These are phyloP conservation scores for Passer montanus DNA, from an alignment of 2,113 vertebrate genomes.

Conservation along the genomic window DNA sequence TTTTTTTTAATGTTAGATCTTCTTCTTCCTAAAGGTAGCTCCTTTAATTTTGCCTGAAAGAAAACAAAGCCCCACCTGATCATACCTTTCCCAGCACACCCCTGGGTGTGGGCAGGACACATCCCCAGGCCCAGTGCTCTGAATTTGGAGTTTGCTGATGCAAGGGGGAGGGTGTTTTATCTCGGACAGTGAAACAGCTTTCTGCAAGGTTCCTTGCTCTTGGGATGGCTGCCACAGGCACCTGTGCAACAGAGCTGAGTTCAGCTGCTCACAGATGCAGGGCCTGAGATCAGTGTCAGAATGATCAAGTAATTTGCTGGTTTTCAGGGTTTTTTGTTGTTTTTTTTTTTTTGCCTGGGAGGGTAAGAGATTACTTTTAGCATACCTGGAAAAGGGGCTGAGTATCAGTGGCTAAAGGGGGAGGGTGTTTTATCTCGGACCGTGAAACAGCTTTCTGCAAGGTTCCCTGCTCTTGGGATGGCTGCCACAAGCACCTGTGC, in stretches of 20 bases:
- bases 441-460: not conserved
- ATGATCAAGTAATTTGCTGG: not conserved
- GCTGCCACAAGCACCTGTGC: no score
- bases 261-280: not conserved
- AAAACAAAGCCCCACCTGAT: not conserved
- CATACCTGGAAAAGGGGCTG: not conserved
- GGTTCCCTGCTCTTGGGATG: not conserved
- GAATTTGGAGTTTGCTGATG: not conserved
- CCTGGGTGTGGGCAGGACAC: not conserved
- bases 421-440: not conserved
- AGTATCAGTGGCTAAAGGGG: not conserved
- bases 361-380: not conserved
- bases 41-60: not conserved
- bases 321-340: not conserved
- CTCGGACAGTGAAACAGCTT: not conserved
- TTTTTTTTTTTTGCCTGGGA: not conserved
- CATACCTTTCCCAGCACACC: not conserved
- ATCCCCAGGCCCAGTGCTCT: not conserved
- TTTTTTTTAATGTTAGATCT: not conserved
- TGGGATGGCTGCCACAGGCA: not conserved
- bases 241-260: not conserved
- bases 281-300: not conserved
- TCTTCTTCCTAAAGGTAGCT: not conserved
- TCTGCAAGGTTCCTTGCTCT: not conserved
- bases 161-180: not conserved